Evolutionary conservation across 1,140 invertebrate genomes (phyloP).

Genomic region (Sitobion miscanthi): DNA sequence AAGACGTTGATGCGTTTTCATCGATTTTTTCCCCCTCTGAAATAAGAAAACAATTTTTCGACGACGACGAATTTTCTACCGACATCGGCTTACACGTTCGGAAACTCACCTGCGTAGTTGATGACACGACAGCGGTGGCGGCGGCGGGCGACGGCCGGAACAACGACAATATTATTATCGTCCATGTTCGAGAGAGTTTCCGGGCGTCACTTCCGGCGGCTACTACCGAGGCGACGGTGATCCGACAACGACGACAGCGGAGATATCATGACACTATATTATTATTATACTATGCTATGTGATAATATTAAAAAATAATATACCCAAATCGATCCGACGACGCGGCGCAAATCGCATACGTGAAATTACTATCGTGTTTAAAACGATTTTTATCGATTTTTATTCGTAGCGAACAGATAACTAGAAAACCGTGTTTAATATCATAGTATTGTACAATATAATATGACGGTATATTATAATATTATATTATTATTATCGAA

Average conservation of each 20-base stretch:
- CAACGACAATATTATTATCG: neutral
- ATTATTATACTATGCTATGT: neutral
- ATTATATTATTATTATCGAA: neutral
- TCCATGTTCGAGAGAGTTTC: neutral
- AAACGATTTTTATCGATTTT: no score
- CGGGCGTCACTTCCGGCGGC: neutral
- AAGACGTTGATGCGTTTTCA: neutral
- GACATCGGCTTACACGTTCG: neutral
- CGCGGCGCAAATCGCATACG: neutral
- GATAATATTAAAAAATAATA: neutral
- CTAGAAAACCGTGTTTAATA: no score
- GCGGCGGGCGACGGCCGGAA: neutral
- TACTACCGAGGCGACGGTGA: neutral
- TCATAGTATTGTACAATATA: no score
- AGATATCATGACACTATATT: neutral
- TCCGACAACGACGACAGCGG: neutral
- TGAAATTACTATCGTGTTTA: neutral
- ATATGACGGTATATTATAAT: no score
- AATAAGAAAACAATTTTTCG: neutral
- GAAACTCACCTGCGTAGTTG: slow-evolving; percentile 10
- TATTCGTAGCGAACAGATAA: no score
- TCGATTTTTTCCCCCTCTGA: neutral
- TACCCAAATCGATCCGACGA: neutral
- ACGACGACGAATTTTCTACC: neutral
- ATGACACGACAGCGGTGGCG: neutral